A percentile compares a stretch with the other conserved stretches of the same genome.
Evolutionary conservation across 2,888 invertebrate species (phyloP).

Genomic region (Acrocyrtus sp.): DNA sequence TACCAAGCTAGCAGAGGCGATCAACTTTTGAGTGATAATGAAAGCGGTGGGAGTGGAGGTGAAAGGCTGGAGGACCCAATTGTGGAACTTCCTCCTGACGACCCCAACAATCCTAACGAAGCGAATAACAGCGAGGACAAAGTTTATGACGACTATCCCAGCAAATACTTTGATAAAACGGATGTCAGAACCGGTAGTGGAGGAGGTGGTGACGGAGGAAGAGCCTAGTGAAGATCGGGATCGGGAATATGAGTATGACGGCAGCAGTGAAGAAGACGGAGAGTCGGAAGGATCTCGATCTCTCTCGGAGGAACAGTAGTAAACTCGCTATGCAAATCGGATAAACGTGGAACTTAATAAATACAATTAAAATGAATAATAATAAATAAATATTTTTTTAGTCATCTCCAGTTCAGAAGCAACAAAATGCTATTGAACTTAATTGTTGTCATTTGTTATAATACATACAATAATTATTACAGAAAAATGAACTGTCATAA

Average conservation of each 20-base stretch:
- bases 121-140: too few relatives aligned
- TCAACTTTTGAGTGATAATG: slow-evolving; percentile 18
- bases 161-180: slow-evolving; percentile 23
- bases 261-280: neutral
- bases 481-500: too few relatives aligned
- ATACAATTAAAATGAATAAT: neutral
- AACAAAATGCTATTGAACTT: too few relatives aligned
- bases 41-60: neutral
- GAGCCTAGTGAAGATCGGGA: neutral
- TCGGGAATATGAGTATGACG: too few relatives aligned
- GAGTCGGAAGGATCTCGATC: too few relatives aligned
- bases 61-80: too few relatives aligned
- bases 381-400: too few relatives aligned
- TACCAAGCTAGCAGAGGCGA: slow-evolving; percentile 29
- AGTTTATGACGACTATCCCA: slow-evolving; percentile 32
- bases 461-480: too few relatives aligned
- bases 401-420: too few relatives aligned
- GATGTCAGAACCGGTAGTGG: neutral
- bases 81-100: neutral
- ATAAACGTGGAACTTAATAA: neutral
- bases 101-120: neutral
- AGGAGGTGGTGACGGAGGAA: neutral
- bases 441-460: too few relatives aligned
- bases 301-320: too few relatives aligned
- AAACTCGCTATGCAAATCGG: too few relatives aligned